phyloP scores from a whole-genome alignment of 2,888 invertebrate genomes.

The Drosophila algonquin region DNA sequence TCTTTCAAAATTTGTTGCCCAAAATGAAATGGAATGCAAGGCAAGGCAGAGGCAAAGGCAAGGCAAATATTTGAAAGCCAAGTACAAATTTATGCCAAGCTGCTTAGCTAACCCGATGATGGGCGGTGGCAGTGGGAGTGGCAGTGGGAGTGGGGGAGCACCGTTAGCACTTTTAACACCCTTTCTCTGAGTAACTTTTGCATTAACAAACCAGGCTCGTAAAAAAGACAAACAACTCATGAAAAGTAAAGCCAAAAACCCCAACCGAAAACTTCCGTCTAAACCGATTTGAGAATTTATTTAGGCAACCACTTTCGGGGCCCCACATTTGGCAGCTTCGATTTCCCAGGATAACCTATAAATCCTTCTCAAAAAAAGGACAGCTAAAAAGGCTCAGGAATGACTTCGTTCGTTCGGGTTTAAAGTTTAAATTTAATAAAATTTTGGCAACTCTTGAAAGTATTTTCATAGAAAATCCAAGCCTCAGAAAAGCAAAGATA shows the following conservation, averaged over 20 bases:
- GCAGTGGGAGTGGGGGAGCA: neutral
- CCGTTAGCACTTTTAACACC: conserved; percentile 55
- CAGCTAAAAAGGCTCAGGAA: neutral
- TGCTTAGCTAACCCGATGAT: conserved; percentile 27
- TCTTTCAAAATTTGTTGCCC: conserved; percentile 58
- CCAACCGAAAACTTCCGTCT: conserved; percentile 45
- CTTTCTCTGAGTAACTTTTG: conserved; percentile 58
- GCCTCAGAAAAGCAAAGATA: neutral
- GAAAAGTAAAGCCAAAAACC: conserved; percentile 29
- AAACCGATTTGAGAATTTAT: conserved; percentile 68
- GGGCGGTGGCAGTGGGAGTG: neutral
- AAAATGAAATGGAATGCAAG: conserved; percentile 55
- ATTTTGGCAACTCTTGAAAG: neutral
- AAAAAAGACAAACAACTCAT: conserved; percentile 63
- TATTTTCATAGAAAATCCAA: neutral
- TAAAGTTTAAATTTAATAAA: neutral
- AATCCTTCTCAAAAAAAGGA: conserved; percentile 16
- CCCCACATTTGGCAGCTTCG: conserved; percentile 24
- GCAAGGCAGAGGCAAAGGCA: conserved; percentile 59
- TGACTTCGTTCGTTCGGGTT: neutral
- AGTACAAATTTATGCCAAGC: conserved; percentile 58
- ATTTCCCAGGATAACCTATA: conserved; percentile 44
- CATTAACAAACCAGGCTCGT: conserved; percentile 62
- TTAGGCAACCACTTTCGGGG: conserved; percentile 47
- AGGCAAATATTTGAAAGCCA: conserved; percentile 66